Base-by-base conservation (phyloP, 2,113 vertebrate genomes). In the Trachemys scripta region DNA sequence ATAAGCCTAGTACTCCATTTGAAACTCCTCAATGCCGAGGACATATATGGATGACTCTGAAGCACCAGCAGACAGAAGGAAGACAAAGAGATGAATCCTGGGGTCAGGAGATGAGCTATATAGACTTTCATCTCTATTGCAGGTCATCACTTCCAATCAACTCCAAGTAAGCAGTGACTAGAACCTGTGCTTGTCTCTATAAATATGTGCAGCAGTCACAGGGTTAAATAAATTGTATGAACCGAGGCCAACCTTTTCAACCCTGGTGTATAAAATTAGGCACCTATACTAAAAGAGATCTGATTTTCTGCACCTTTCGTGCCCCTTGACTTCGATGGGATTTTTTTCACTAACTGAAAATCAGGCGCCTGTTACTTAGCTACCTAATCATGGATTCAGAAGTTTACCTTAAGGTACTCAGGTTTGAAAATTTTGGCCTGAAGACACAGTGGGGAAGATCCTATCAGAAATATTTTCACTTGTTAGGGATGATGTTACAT, bases 401-500 rank as follows among this genome's bases (percentile, higher is more conserved):
- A 89, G 89, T 75, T 85, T 84, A 27, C 35, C 0, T 88, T 96
- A 47, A 93, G 89, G 75, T 81, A 57, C 53, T 88, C 1, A 20
- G 45, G 14, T 84, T 94, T 84, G n/a, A 80, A 92, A 97, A 62
- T 22, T 59, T 56, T 95, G 94, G 45, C 62, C 29, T 27, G 79
- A 4, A 49, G 14, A 38, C 76, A 56, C 6, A 80, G 65, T 14
- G n/a, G 0, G 3, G 35, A 51, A 57, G 59, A 85, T 65, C 78
- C 45, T 59, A 3, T 54, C 88, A 84, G 94, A 92, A 92, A 91
- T 87, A 83, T 49, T 93, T 92, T 83, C 19, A 27, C 87, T 91
- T 82, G 82, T 95, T 84, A 87, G 14, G 65, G 89, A 93, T 90
- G 94, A 93, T 92, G 80, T 91, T 94, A 94, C 35, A 80, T 89